phyloP scores from a whole-genome alignment of 2,888 invertebrate species.

The Punctoribates punctum region DNA sequence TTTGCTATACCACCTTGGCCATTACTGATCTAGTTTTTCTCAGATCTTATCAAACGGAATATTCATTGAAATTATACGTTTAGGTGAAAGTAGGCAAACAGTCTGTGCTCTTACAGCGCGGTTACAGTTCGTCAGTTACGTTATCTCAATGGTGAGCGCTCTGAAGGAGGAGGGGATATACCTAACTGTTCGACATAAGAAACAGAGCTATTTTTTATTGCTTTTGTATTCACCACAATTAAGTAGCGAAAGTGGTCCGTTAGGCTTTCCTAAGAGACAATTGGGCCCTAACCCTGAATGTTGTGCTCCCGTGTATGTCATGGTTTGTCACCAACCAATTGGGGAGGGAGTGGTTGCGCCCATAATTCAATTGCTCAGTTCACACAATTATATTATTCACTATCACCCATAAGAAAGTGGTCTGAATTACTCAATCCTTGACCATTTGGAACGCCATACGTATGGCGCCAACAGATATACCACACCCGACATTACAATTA shows the following conservation, averaged over 20 bases:
- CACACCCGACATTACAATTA: constrained; percentile 26
- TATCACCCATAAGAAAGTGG: not conserved
- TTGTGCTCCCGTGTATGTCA: constrained; percentile 11
- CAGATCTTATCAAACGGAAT: not conserved
- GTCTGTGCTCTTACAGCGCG: not conserved
- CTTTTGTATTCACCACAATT: not conserved
- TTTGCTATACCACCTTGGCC: too few relatives aligned
- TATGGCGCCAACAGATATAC: not conserved
- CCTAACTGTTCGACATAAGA: not conserved
- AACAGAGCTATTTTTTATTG: not conserved
- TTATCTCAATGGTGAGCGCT: not conserved
- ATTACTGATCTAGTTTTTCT: constrained; percentile 17
- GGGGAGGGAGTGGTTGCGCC: constrained; percentile 16
- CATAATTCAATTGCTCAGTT: not conserved
- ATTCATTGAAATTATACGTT: constrained; percentile 5
- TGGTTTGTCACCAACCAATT: constrained; percentile 34
- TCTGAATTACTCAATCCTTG: constrained; percentile 13
- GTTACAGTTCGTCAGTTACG: too few relatives aligned
- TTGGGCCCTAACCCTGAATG: constrained; percentile 19
- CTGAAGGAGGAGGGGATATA: constrained; percentile 30
- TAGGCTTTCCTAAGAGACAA: not conserved
- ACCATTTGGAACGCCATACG: constrained; percentile 2
- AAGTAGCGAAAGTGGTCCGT: constrained; percentile 5
- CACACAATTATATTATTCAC: not conserved
- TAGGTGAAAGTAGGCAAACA: constrained; percentile 24